phyloP scores from a whole-genome alignment of 2,888 invertebrate species.

The Nomada ruficornis region DNA sequence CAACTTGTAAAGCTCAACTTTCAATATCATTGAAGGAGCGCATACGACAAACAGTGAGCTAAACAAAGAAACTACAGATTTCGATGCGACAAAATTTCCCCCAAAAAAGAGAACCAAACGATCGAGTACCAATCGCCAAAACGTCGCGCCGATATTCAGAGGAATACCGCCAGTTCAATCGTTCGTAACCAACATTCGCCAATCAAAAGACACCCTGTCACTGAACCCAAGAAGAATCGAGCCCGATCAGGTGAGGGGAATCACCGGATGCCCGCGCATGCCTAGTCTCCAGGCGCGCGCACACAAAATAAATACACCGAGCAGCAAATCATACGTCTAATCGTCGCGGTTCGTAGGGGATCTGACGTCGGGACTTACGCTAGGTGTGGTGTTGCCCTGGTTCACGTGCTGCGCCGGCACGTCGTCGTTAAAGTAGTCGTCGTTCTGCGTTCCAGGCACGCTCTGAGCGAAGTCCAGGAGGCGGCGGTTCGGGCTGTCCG shows the following conservation, averaged over 20 bases:
- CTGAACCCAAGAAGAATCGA: slow-evolving; percentile 6
- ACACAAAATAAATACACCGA: slow-evolving; percentile 16
- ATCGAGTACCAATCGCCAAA: no score
- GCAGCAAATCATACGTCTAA: slow-evolving; percentile 10
- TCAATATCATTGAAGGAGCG: no score
- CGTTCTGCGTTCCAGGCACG: slow-evolving; percentile 81
- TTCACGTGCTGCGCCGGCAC: slow-evolving; percentile 80
- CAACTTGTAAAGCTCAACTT: no score
- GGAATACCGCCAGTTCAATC: no score
- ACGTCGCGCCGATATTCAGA: no score
- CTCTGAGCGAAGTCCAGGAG: slow-evolving; percentile 83
- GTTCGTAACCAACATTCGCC: no score
- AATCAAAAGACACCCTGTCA: background rate
- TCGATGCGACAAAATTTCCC: no score
- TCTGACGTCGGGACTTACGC: slow-evolving; percentile 78
- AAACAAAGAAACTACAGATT: no score
- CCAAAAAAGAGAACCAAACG: no score
- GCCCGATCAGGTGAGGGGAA: slow-evolving; percentile 7
- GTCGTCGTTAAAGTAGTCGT: slow-evolving; percentile 82
- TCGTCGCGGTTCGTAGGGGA: background rate
- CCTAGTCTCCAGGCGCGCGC: slow-evolving; percentile 34
- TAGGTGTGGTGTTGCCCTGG: slow-evolving; percentile 81
- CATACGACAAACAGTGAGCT: no score
- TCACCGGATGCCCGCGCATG: slow-evolving; percentile 33
- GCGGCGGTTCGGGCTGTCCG: slow-evolving; percentile 82